These are phyloP conservation scores for Cyrtodaria siliqua DNA, from an alignment of 2,888 invertebrate genomes.

Conservation along the genomic window DNA sequence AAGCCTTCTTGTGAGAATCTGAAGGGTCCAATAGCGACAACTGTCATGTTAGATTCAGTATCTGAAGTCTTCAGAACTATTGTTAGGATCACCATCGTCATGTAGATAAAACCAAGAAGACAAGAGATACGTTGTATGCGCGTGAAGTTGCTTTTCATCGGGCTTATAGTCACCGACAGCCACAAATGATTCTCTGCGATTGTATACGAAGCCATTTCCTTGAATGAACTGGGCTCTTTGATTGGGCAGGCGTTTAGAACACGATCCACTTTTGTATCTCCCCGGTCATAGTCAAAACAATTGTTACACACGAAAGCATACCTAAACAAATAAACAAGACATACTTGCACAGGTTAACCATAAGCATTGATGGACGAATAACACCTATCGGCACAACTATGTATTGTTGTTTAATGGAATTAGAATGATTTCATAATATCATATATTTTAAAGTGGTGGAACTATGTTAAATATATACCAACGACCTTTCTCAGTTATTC, in stretches of 20 bases:
- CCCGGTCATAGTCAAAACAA: constrained; percentile 86
- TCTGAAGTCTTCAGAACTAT: constrained; percentile 64
- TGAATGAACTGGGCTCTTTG: constrained; percentile 83
- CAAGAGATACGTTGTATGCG: constrained; percentile 80
- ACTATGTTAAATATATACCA: too few relatives aligned
- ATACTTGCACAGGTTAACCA: too few relatives aligned
- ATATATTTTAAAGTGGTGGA: too few relatives aligned
- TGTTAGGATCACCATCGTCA: constrained; percentile 76
- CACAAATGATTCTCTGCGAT: constrained; percentile 86
- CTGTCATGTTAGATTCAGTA: constrained; percentile 38
- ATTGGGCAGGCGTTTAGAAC: constrained; percentile 83
- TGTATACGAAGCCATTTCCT: constrained; percentile 83
- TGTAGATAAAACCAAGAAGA: constrained; percentile 70
- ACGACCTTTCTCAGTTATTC: too few relatives aligned
- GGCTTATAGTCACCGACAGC: constrained; percentile 86
- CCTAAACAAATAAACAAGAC: too few relatives aligned
- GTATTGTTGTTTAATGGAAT: too few relatives aligned
- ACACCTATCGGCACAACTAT: too few relatives aligned
- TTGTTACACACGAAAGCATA: constrained; percentile 80
- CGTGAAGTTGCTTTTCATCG: constrained; percentile 85
- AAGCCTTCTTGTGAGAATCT: constrained; percentile 69
- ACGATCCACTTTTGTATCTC: constrained; percentile 85
- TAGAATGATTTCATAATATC: too few relatives aligned
- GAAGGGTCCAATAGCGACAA: constrained; percentile 66
- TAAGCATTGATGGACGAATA: too few relatives aligned